Percentiles rank a stretch among this genome's conserved stretches.
These are phyloP conservation scores for Aphis gossypii DNA, from an alignment of 1,140 invertebrate species.

Conservation along the genomic window DNA sequence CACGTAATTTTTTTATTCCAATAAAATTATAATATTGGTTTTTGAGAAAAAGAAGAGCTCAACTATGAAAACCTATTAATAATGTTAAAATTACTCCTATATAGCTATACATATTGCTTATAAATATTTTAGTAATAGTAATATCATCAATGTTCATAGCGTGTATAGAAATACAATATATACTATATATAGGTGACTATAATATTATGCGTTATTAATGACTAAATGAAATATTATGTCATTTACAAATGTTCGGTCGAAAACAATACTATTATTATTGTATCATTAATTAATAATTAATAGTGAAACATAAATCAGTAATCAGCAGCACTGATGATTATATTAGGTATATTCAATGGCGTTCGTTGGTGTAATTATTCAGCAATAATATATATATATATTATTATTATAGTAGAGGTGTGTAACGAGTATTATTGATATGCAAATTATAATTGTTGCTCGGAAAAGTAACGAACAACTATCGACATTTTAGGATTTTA, in stretches of 20 bases:
- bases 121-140: not conserved
- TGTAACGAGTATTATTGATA: constrained; percentile 17
- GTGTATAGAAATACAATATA: not conserved
- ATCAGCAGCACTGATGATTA: constrained; percentile 1
- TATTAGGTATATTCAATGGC: not conserved
- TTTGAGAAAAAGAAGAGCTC: not conserved
- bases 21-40: not conserved
- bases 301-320: constrained; percentile 13
- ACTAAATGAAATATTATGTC: not conserved
- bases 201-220: not conserved
- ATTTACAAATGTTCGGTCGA: not conserved
- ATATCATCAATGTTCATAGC: not conserved
- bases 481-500: not conserved
- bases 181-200: too few relatives aligned
- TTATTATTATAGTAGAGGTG: not conserved
- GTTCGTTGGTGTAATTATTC: not conserved
- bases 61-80: not conserved
- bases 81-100: not conserved
- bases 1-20: not conserved
- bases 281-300: constrained; percentile 5
- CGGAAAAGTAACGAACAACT: not conserved
- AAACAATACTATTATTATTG: constrained; percentile 8
- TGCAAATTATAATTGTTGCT: constrained; percentile 13
- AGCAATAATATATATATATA: not conserved
- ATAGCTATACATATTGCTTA: not conserved